Evolutionary conservation across 2,113 vertebrate genomes (phyloP).

Genomic region (Hippolais icterina): DNA sequence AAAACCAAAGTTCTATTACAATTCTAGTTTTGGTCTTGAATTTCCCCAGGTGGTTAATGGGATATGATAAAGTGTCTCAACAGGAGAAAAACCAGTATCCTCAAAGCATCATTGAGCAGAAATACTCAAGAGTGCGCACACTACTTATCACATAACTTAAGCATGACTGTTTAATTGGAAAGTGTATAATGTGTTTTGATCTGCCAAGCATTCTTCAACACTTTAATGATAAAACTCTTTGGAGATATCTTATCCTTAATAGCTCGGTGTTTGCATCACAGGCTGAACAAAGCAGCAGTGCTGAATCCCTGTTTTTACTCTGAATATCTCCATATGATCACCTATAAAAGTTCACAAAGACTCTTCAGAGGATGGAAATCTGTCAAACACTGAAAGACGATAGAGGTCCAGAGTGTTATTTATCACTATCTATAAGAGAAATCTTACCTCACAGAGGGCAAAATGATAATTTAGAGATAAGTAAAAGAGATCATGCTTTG

Average conservation of each 20-base stretch:
- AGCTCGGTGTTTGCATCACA: background rate
- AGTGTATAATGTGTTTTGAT: background rate
- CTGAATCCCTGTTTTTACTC: background rate
- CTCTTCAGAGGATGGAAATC: background rate
- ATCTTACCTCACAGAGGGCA: background rate
- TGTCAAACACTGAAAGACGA: background rate
- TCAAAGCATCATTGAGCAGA: background rate
- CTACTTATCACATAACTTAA: background rate
- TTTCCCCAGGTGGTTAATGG: background rate
- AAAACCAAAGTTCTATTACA: background rate
- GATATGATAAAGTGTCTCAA: background rate
- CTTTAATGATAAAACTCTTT: constrained; percentile 1
- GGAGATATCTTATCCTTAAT: background rate
- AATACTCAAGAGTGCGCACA: background rate
- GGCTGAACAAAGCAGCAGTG: background rate
- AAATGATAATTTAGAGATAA: background rate
- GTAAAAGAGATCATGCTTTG: background rate
- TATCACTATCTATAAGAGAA: background rate
- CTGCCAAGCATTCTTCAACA: background rate
- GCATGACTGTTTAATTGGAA: background rate
- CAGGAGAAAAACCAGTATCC: background rate
- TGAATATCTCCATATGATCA: background rate
- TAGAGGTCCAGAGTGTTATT: background rate
- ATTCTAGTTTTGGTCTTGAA: background rate
- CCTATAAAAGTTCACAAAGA: background rate